These are phyloP conservation scores for Enoplosus armatus DNA, from an alignment of 2,797 vertebrate genomes.

Conservation along the genomic window DNA sequence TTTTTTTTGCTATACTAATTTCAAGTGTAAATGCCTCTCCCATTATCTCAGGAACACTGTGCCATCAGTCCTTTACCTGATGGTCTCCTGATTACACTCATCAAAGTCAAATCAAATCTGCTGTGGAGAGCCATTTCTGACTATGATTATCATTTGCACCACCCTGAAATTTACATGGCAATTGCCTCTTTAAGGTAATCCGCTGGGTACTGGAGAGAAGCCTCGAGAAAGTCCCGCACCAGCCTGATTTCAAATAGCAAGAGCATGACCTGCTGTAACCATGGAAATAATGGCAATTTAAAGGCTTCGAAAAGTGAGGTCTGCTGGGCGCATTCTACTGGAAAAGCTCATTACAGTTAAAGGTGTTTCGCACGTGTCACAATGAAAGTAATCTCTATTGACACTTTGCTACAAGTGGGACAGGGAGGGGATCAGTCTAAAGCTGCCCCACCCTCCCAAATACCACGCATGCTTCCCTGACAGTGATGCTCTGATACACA, in stretches of 20 bases:
- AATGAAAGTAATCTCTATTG: slow-evolving; percentile 75
- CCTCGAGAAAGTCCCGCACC: slow-evolving; percentile 65
- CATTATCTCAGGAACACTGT: slow-evolving; percentile 75
- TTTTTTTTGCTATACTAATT: slow-evolving; percentile 71
- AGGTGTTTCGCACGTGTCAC: slow-evolving; percentile 75
- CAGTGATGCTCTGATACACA: slow-evolving; percentile 69
- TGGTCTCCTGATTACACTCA: slow-evolving; percentile 82
- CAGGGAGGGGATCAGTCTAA: slow-evolving; percentile 52
- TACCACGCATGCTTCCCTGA: slow-evolving; percentile 28
- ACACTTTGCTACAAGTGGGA: slow-evolving; percentile 61
- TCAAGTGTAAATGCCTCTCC: slow-evolving; percentile 66
- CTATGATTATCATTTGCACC: slow-evolving; percentile 77
- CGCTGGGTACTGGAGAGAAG: slow-evolving; percentile 58
- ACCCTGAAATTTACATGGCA: slow-evolving; percentile 83
- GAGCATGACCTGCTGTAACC: slow-evolving; percentile 77
- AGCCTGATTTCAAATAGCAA: slow-evolving; percentile 75
- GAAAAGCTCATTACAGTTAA: slow-evolving; percentile 78
- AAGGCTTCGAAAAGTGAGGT: slow-evolving; percentile 62
- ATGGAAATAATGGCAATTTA: slow-evolving; percentile 80
- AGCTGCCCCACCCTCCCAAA: slow-evolving; percentile 43
- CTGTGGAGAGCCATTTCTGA: slow-evolving; percentile 74
- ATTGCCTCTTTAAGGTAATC: slow-evolving; percentile 82
- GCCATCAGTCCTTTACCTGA: slow-evolving; percentile 70
- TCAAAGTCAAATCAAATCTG: slow-evolving; percentile 84
- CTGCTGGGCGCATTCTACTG: slow-evolving; percentile 58